Evolutionary conservation across 2,797 vertebrate genomes (phyloP), one percentile per base, ranked within the genome.

Genomic region (Diplodus sargus): DNA sequence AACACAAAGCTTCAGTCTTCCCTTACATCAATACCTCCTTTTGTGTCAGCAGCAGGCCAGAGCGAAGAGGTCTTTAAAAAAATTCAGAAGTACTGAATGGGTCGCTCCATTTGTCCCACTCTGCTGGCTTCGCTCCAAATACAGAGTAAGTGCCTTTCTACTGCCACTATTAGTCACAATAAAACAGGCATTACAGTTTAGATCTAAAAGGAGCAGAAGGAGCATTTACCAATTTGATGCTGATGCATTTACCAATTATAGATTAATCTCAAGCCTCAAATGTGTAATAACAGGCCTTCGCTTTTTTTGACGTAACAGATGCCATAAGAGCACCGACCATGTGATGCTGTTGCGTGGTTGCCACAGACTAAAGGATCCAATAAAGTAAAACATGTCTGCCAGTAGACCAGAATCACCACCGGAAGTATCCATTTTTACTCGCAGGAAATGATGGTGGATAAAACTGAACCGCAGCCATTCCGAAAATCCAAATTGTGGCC

Each of bases 21-120:
- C 48, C 85, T 80, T 78, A 82, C 83, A 90, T 93, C 92, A 94
- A 94, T 93, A 89, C 89, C 84, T 87, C 81, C 89, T 92, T 91
- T 92, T 94, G 90, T 93, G 76, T 80, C 57, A 56, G 71, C 82
- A 76, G 76, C 59, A 28, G 85, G 79, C 78, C 12, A 62, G 68
- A 90, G 81, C 12, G 51, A 88, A 85, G 85, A 88, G 84, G 75
- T 80, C 85, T 82, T 85, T 71, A 79, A 89, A 85, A 83, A 83
- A 82, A 76, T 61, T 65, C 76, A 80, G 81, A 87, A 71, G 76
- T 71, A 69, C 83, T 90, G 89, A 90, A 87, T 84, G 79, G 83
- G 74, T 90, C 64, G 70, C 76, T 85, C 87, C 83, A 85, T 87
- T 88, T 89, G 90, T 90, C 89, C 88, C 84, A 74, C 74, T 76